phyloP scores from a whole-genome alignment of 2,113 vertebrate species.

The Nannospalax galili region DNA sequence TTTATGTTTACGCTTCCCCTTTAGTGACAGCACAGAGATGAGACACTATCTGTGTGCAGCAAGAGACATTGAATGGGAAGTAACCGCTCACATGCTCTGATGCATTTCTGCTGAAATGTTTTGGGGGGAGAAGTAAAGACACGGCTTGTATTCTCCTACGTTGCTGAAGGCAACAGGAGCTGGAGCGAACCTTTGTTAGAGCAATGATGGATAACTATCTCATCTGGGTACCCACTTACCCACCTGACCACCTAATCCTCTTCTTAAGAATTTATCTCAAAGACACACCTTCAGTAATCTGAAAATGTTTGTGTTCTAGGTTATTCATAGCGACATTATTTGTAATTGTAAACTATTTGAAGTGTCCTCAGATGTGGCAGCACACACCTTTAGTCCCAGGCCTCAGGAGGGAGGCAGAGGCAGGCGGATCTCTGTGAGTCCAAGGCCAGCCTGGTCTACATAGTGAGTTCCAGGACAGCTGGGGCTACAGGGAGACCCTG shows the following conservation, averaged over 20 bases:
- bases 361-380: not conserved
- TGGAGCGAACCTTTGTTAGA: not conserved
- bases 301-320: not conserved
- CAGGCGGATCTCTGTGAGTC: too few relatives aligned
- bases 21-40: not conserved
- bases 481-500: too few relatives aligned
- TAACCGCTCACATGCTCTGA: not conserved
- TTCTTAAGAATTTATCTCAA: not conserved
- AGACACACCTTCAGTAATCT: not conserved
- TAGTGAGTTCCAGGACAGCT: too few relatives aligned
- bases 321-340: not conserved
- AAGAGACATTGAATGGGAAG: not conserved
- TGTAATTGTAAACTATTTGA: constrained; percentile 7
- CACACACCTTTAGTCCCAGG: too few relatives aligned
- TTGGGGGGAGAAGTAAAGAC: not conserved
- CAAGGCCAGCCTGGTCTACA: too few relatives aligned
- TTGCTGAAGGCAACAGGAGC: not conserved
- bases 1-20: not conserved
- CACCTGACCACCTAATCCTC: not conserved
- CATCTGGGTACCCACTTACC: not conserved
- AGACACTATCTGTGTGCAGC: not conserved
- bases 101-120: not conserved
- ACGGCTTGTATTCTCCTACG: not conserved
- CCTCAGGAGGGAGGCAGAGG: too few relatives aligned
- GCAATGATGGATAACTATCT: not conserved